Evolutionary conservation across 2,888 invertebrate genomes (phyloP).

Genomic region (Sericinus montela): DNA sequence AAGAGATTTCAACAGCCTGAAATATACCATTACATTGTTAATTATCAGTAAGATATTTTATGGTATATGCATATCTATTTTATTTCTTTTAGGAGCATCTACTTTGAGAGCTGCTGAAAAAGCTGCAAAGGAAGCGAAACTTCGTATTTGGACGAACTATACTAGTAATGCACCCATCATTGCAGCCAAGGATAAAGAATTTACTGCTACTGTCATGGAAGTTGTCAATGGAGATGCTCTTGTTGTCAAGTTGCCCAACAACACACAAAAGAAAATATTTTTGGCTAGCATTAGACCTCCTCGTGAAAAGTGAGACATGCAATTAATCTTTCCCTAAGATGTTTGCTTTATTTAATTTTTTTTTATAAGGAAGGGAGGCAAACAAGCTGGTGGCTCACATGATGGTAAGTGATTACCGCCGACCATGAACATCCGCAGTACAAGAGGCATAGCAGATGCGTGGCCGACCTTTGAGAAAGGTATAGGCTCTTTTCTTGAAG

Average conservation of each 20-base stretch:
- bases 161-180: conserved; percentile 86
- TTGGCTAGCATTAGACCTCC: conserved; percentile 97
- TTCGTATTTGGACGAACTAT: conserved; percentile 96
- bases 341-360: too few species aligned
- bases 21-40: too few species aligned
- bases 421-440: too few species aligned
- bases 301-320: conserved; percentile 80
- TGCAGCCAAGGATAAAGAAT: conserved; percentile 89
- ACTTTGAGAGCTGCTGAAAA: conserved; percentile 91
- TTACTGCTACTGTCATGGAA: conserved; percentile 90
- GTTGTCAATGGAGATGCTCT: conserved; percentile 97
- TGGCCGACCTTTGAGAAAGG: too few species aligned
- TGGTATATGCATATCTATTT: background rate
- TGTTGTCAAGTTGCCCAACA: conserved; percentile 88
- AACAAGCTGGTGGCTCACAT: too few species aligned
- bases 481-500: too few species aligned
- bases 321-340: background rate
- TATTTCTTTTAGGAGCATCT: conserved; percentile 81
- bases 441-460: too few species aligned
- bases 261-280: conserved; percentile 93
- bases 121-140: conserved; percentile 90
- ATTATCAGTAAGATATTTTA: too few species aligned
- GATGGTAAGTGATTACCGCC: too few species aligned
- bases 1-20: too few species aligned
- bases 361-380: too few species aligned